phyloP scores from a whole-genome alignment of 2,113 vertebrate genomes.

The Hiodon tergisus region DNA sequence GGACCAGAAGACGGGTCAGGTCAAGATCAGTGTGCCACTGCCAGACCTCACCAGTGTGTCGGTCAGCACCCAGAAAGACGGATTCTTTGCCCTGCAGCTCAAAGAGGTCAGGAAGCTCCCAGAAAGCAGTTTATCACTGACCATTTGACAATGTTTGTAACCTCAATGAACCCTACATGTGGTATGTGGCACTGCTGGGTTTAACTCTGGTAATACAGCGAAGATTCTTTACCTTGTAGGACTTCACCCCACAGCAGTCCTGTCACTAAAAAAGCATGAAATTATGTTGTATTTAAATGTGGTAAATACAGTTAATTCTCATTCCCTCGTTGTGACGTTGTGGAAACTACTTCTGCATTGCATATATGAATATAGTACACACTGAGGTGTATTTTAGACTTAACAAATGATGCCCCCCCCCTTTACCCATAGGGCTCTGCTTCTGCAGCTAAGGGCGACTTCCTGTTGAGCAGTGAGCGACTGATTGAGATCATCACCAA shows the following conservation, averaged over 20 bases:
- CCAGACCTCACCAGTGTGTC: conserved; percentile 86
- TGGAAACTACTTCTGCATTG: neutral
- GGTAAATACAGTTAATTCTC: no score
- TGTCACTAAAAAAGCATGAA: no score
- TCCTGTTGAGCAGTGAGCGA: conserved; percentile 89
- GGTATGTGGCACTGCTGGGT: no score
- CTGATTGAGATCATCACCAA: conserved; percentile 97
- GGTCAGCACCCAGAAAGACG: conserved; percentile 88
- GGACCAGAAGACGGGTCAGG: conserved; percentile 91
- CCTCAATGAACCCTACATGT: no score
- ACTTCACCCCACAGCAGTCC: no score
- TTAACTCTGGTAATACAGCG: no score
- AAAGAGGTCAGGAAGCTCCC: conserved; percentile 72
- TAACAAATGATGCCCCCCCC: neutral
- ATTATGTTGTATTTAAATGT: no score
- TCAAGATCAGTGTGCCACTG: conserved; percentile 87
- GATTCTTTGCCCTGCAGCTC: conserved; percentile 90
- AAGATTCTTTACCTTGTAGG: no score
- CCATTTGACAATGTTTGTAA: no score
- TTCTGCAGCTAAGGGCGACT: conserved; percentile 92
- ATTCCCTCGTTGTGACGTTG: neutral
- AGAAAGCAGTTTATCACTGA: neutral
- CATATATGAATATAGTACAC: no score
- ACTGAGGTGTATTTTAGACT: neutral
- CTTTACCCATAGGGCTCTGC: conserved; percentile 70